Conservation (phyloP, 2,888 invertebrate species). For the Hirtodrosophila confusa region DNA sequence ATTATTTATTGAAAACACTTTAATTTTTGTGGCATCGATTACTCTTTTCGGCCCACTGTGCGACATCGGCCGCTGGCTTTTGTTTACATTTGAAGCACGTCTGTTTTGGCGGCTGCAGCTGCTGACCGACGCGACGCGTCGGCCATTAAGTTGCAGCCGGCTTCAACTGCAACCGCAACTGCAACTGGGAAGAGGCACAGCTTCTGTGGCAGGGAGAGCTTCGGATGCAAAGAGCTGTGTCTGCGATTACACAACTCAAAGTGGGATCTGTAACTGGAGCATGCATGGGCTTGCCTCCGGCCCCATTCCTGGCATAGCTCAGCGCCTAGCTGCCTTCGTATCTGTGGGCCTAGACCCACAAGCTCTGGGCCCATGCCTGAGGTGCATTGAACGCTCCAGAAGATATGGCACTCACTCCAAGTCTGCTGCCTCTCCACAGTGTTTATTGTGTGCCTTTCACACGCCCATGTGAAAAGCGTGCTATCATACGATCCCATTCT, state of each 20-base stretch:
- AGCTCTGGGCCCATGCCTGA: constrained; percentile 1
- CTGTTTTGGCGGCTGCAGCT: constrained; percentile 73
- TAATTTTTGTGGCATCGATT: too few relatives aligned
- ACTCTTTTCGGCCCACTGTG: not conserved
- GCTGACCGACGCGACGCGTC: constrained; percentile 51
- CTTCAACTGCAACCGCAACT: constrained; percentile 4
- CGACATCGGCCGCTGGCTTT: constrained; percentile 39
- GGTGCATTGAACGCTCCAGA: constrained; percentile 50
- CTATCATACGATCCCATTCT: constrained; percentile 55
- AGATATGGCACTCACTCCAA: constrained; percentile 11
- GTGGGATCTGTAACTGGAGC: constrained; percentile 63
- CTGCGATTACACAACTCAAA: constrained; percentile 41
- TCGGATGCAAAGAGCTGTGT: constrained; percentile 16
- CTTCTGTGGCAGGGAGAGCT: constrained; percentile 9
- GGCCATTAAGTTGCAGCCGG: constrained; percentile 68
- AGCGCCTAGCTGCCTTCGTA: constrained; percentile 16
- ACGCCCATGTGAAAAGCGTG: constrained; percentile 74
- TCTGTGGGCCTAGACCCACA: not conserved
- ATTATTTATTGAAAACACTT: too few relatives aligned
- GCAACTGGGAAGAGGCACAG: not conserved
- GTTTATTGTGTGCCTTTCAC: constrained; percentile 66
- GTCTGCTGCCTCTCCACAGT: constrained; percentile 13
- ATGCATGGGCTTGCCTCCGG: constrained; percentile 31
- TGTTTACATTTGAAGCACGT: constrained; percentile 80
- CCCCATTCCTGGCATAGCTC: constrained; percentile 48